These are phyloP conservation scores for Campylomormyrus numenius DNA, from an alignment of 2,113 vertebrate species.

Conservation along the genomic window DNA sequence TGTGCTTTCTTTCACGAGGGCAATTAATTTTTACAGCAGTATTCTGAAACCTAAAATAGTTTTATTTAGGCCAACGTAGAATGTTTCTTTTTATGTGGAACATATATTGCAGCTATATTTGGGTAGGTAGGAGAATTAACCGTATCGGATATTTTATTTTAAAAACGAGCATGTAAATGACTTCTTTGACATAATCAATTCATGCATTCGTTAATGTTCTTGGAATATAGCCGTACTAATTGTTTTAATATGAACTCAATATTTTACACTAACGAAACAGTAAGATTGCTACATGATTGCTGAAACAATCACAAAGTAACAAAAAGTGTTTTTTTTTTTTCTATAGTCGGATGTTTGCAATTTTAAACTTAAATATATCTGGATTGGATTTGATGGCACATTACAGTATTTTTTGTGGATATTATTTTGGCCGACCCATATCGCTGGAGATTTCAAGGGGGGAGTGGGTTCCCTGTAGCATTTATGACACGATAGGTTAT, in stretches of 20 bases:
- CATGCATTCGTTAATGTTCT: neutral
- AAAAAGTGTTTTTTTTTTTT: neutral
- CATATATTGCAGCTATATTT: neutral
- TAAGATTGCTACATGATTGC: neutral
- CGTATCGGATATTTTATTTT: neutral
- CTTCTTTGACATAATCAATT: neutral
- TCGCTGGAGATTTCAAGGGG: constrained; percentile 56
- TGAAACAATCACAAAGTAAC: neutral
- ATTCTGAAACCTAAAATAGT: neutral
- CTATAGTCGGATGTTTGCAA: constrained; percentile 77
- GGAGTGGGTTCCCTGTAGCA: neutral
- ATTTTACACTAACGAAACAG: neutral
- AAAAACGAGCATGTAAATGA: neutral
- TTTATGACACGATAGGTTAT: neutral
- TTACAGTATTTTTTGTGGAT: constrained; percentile 84
- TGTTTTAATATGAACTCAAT: neutral
- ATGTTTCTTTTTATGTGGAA: neutral
- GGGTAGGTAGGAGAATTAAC: neutral
- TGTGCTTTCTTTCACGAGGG: neutral
- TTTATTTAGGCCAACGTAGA: neutral
- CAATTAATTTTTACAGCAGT: neutral
- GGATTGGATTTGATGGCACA: constrained; percentile 76
- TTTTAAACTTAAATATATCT: constrained; percentile 80
- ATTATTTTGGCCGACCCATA: constrained; percentile 80
- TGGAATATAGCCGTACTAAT: neutral